Base-by-base conservation (phyloP, 2,113 vertebrate genomes). In the Sturnus vulgaris region DNA sequence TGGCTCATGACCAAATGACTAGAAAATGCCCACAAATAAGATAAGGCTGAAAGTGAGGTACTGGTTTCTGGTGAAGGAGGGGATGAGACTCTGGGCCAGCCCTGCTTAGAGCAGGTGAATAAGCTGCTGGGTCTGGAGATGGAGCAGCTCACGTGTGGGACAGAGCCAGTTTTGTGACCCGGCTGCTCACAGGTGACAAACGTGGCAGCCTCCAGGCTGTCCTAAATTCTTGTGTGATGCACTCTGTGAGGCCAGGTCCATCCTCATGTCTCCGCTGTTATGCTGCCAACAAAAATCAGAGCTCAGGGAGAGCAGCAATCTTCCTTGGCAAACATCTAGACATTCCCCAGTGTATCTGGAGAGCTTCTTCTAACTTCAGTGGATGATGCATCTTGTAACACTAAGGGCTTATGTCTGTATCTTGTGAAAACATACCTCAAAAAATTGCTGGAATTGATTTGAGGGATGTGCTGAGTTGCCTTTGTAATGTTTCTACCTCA, bases 151-250 rank as follows among this genome's bases (percentile, higher is more conserved):
- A 6, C 0, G 0, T 1, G 8, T 33, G 27, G 68, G 73, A 44
- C 84, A 91, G 73, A 68, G 30, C 42, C 0, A 0, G 25, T 50
- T 86, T 52, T 4, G 3, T 1, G 12, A 79, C 79, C 56, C 59
- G 25, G 33, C 46, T 61, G 40, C 66, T 86, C 9, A 3, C 33
- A 47, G 52, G 44, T 0, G 0, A 64, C 0, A 0, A 86, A 44
- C 0, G 1, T 2, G 3, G 31, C 37, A 65, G 66, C 55, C 63
- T 76, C 46, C 55, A 66, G 44, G 44, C 37, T n/a, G n/a, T 25
- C 61, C 60, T 12, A 10, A 70, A 88, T 78, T 81, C 69, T 80
- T 82, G 21, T 47, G 11, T 7, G 9, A 59, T 1, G 2, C 3
- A 2, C 47, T 39, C 63, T 77, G 42, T 30, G 70, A 53, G 66